phyloP scores from a whole-genome alignment of 2,888 invertebrate species.

The Tholera decimalis region DNA sequence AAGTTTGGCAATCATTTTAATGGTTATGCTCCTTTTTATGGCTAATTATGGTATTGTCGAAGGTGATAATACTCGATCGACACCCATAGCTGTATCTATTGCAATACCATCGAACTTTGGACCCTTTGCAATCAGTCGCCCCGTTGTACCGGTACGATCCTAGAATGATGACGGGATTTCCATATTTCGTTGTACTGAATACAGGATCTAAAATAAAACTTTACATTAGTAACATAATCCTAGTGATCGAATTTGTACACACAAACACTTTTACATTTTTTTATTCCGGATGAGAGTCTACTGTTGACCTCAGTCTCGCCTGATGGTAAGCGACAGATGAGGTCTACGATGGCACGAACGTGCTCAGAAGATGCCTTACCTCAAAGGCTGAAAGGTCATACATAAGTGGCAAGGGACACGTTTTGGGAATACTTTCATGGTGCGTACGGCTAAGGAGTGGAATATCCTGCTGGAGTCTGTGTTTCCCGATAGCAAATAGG shows the following conservation, averaged over 20 bases:
- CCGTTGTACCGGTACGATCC: slow-evolving; percentile 31
- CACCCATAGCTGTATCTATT: slow-evolving; percentile 15
- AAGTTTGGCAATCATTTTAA: background rate
- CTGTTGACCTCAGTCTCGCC: too few relatives aligned
- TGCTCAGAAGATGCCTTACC: too few relatives aligned
- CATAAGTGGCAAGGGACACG: too few relatives aligned
- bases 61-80: slow-evolving; percentile 7
- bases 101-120: slow-evolving; percentile 23
- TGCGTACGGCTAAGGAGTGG: too few relatives aligned
- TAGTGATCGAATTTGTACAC: background rate
- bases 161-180: slow-evolving; percentile 28
- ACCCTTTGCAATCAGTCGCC: slow-evolving; percentile 1
- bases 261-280: too few relatives aligned
- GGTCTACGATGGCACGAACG: too few relatives aligned
- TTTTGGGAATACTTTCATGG: too few relatives aligned
- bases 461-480: too few relatives aligned
- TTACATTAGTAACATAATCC: background rate
- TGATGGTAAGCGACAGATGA: too few relatives aligned
- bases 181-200: slow-evolving; percentile 17
- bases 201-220: slow-evolving; percentile 2
- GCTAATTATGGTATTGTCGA: slow-evolving; percentile 13
- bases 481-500: too few relatives aligned
- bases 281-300: too few relatives aligned
- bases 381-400: too few relatives aligned
- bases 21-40: slow-evolving; percentile 10